Percentiles rank a stretch among this genome's conserved stretches.
Evolutionary conservation across 2,113 vertebrate species (phyloP).

Genomic region (Jaculus jaculus): DNA sequence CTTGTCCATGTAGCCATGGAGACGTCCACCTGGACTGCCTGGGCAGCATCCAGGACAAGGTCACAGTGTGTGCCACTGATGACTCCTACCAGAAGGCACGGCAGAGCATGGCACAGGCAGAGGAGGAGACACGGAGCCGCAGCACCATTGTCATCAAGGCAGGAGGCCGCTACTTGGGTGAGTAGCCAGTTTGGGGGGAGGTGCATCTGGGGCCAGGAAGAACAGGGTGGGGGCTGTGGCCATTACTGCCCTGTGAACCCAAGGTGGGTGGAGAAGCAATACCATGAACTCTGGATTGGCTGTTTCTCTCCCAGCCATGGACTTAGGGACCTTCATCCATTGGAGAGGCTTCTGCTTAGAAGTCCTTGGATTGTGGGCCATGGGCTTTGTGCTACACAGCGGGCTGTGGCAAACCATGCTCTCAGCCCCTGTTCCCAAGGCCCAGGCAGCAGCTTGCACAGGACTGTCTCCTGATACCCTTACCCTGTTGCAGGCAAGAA

Average conservation of each 20-base stretch:
- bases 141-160: slow-evolving; percentile 97
- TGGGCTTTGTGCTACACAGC: no score
- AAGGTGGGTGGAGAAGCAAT: no score
- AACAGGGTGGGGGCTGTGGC: neutral
- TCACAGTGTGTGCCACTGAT: slow-evolving; percentile 97
- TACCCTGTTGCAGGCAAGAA: slow-evolving; percentile 89
- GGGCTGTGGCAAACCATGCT: no score
- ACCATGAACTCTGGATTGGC: neutral
- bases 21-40: slow-evolving; percentile 95
- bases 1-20: slow-evolving; percentile 88
- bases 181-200: neutral
- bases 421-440: neutral
- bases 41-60: slow-evolving; percentile 97
- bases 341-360: no score
- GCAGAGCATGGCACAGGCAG: slow-evolving; percentile 96
- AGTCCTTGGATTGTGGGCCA: no score
- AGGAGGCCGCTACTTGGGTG: slow-evolving; percentile 94
- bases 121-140: slow-evolving; percentile 96
- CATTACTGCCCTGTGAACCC: neutral
- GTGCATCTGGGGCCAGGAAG: neutral
- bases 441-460: no score
- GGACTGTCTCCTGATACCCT: neutral
- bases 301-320: neutral
- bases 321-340: neutral
- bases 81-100: slow-evolving; percentile 98